Evolutionary conservation across 2,113 vertebrate species (phyloP).

Genomic region (Pipra filicauda): DNA sequence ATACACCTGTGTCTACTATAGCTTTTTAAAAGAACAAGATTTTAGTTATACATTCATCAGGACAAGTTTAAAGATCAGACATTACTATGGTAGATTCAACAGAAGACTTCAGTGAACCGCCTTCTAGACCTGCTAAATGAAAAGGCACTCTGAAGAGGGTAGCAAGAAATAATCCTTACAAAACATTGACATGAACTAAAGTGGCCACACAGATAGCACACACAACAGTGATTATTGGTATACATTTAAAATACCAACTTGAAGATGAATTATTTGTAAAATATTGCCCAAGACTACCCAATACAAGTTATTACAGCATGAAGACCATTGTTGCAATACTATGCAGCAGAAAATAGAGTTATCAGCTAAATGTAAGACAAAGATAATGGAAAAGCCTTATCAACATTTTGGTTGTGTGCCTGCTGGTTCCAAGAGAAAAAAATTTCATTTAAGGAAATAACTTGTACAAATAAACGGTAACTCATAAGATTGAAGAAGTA

Average conservation of each 20-base stretch:
- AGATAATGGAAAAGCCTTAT: background rate
- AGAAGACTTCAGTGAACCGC: slow-evolving; percentile 39
- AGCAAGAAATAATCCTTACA: slow-evolving; percentile 13
- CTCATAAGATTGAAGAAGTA: background rate
- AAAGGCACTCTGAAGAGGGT: slow-evolving; percentile 64
- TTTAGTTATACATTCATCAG: slow-evolving; percentile 72
- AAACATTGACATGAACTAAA: slow-evolving; percentile 2
- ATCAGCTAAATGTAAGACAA: background rate
- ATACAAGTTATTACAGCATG: background rate
- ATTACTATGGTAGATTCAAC: slow-evolving; percentile 34
- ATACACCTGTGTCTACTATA: slow-evolving; percentile 53
- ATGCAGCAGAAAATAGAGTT: background rate
- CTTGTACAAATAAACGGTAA: background rate
- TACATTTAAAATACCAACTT: background rate
- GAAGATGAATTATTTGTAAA: slow-evolving; percentile 9
- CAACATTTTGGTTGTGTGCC: background rate
- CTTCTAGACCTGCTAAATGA: slow-evolving; percentile 54
- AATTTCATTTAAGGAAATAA: background rate
- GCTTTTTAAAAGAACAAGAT: slow-evolving; percentile 57
- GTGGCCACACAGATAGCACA: background rate
- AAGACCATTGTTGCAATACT: background rate
- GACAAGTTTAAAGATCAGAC: slow-evolving; percentile 49
- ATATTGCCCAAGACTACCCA: slow-evolving; percentile 6
- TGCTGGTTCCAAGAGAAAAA: background rate
- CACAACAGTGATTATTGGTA: background rate